Percentiles rank a stretch among this genome's conserved stretches.
Conservation (phyloP, 92 coral and sea anemone species). For the Paramuricea clavata region DNA sequence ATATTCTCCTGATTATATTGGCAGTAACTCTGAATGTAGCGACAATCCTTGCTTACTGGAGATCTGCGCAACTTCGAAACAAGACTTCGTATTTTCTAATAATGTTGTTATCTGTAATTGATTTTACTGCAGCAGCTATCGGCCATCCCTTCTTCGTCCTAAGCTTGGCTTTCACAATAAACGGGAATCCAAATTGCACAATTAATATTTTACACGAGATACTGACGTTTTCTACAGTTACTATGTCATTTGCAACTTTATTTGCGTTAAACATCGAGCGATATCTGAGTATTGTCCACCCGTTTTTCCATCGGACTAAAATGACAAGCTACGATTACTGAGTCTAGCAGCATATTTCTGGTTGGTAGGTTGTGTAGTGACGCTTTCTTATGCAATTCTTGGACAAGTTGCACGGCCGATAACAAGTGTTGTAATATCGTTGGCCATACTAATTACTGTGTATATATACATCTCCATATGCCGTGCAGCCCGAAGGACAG, state of each 20-base stretch:
- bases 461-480: constrained; percentile 1
- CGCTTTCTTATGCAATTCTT: not conserved
- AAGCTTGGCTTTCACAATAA: not conserved
- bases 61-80: not conserved
- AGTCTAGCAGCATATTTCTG: not conserved
- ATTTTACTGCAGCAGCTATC: not conserved
- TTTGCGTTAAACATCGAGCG: constrained; percentile 5
- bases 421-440: not conserved
- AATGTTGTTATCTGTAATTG: constrained; percentile 11
- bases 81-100: constrained; percentile 36
- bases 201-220: not conserved
- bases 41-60: constrained; percentile 17
- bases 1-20: not conserved
- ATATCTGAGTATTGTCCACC: not conserved
- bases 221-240: not conserved
- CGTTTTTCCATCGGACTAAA: constrained; percentile 4
- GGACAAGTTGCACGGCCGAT: not conserved
- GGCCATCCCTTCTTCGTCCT: not conserved
- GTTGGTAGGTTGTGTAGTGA: not conserved
- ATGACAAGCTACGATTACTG: constrained; percentile 5
- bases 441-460: not conserved
- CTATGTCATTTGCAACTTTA: constrained; percentile 12
- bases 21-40: not conserved
- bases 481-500: not conserved
- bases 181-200: not conserved